Evolutionary conservation across 2,113 vertebrate genomes (phyloP).

Genomic region (Gobio gobio): DNA sequence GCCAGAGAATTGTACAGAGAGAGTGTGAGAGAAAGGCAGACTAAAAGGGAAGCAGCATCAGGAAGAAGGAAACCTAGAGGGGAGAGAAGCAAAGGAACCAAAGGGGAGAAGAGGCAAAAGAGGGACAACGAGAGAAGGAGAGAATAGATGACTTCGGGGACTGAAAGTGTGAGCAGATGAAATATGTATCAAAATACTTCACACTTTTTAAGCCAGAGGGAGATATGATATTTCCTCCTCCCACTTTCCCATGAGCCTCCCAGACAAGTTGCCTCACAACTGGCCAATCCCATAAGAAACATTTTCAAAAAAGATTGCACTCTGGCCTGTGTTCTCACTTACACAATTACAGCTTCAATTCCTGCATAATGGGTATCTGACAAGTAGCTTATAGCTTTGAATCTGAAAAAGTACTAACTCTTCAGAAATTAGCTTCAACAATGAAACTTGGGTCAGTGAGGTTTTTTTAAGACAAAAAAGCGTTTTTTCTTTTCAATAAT

Average conservation of each 20-base stretch:
- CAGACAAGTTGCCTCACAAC: slow-evolving; percentile 38
- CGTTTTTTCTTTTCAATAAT: not conserved
- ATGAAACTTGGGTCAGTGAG: not conserved
- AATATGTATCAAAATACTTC: slow-evolving; percentile 61
- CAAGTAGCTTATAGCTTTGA: not conserved
- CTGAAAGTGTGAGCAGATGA: slow-evolving; percentile 56
- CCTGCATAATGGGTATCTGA: slow-evolving; percentile 30
- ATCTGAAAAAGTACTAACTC: not conserved
- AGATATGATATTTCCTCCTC: slow-evolving; percentile 55
- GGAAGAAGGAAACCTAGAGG: slow-evolving; percentile 27
- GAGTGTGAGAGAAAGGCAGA: slow-evolving; percentile 25
- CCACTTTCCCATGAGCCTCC: slow-evolving; percentile 43
- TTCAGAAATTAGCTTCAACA: too few relatives aligned
- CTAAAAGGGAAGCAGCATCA: slow-evolving; percentile 18
- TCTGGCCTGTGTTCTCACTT: slow-evolving; percentile 37
- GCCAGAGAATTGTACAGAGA: not conserved
- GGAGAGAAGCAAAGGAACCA: slow-evolving; percentile 10
- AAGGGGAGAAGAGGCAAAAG: slow-evolving; percentile 29
- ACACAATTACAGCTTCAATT: slow-evolving; percentile 33
- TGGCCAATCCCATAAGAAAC: slow-evolving; percentile 32
- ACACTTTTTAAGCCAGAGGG: slow-evolving; percentile 51
- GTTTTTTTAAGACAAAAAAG: too few relatives aligned
- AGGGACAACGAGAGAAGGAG: slow-evolving; percentile 31
- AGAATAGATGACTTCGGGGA: slow-evolving; percentile 52
- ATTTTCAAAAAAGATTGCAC: slow-evolving; percentile 42